Evolutionary conservation across 2,888 invertebrate genomes (phyloP).

Genomic region (Andrena camellia): DNA sequence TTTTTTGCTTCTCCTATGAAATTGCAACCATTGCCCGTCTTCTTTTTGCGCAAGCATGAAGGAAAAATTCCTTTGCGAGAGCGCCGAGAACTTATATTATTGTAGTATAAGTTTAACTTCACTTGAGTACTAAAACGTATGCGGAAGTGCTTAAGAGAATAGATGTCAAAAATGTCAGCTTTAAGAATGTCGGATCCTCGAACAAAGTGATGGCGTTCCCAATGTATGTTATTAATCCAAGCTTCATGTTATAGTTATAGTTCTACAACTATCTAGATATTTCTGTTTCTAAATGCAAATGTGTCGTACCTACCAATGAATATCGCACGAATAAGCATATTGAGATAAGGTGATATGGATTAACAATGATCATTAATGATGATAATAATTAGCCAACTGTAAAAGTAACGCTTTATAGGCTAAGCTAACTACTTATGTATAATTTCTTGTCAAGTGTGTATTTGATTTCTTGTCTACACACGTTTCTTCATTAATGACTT

Average conservation of each 20-base stretch:
- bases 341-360: slow-evolving; percentile 30
- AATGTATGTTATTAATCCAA: slow-evolving; percentile 49
- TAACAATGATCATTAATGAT: slow-evolving; percentile 40
- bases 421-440: slow-evolving; percentile 30
- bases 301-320: slow-evolving; percentile 51
- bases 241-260: slow-evolving; percentile 44
- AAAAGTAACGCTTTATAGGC: slow-evolving; percentile 63
- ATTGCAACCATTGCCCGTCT: slow-evolving; percentile 35
- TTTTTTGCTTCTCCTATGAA: slow-evolving; percentile 21
- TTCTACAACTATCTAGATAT: slow-evolving; percentile 44
- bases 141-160: slow-evolving; percentile 45
- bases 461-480: slow-evolving; percentile 32
- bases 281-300: slow-evolving; percentile 43
- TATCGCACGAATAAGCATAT: slow-evolving; percentile 47
- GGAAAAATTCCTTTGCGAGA: slow-evolving; percentile 14
- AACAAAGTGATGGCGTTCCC: slow-evolving; percentile 56
- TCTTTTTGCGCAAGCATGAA: slow-evolving; percentile 4
- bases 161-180: slow-evolving; percentile 65
- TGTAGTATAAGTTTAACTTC: slow-evolving; percentile 50
- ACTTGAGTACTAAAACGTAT: slow-evolving; percentile 43
- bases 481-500: slow-evolving; percentile 58
- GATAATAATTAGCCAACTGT: slow-evolving; percentile 57
- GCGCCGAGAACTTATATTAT: slow-evolving; percentile 32
- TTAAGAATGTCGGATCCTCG: slow-evolving; percentile 64
- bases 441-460: slow-evolving; percentile 49